Conservation (phyloP, 2,888 invertebrate genomes). For the Cerastoderma edule region DNA sequence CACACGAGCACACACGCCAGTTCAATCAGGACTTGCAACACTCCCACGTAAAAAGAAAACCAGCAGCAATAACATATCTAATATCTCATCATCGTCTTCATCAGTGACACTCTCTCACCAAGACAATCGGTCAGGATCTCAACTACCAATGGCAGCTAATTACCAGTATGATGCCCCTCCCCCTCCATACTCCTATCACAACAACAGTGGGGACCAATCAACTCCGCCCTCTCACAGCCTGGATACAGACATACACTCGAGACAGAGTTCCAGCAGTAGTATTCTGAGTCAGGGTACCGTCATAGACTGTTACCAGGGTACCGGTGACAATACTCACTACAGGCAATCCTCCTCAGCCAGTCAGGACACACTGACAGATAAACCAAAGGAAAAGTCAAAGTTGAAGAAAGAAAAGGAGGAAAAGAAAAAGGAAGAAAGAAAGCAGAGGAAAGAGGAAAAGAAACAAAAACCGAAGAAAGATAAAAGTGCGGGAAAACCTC, state of each 20-base stretch:
- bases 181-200: constrained; percentile 39
- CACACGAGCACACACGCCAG: constrained; percentile 68
- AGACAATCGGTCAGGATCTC: constrained; percentile 45
- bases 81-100: constrained; percentile 28
- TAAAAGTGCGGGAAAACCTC: constrained; percentile 60
- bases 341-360: constrained; percentile 63
- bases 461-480: constrained; percentile 57
- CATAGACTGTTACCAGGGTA: constrained; percentile 46
- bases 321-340: constrained; percentile 40
- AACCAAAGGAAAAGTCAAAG: constrained; percentile 51
- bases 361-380: constrained; percentile 57
- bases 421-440: constrained; percentile 55
- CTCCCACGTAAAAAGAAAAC: constrained; percentile 76
- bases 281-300: constrained; percentile 58
- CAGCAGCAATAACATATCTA: constrained; percentile 19
- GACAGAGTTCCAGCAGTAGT: constrained; percentile 69
- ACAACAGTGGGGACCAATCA: constrained; percentile 35
- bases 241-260: constrained; percentile 60
- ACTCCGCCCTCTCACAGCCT: constrained; percentile 51
- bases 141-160: constrained; percentile 38
- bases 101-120: constrained; percentile 36
- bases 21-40: constrained; percentile 78
- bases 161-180: constrained; percentile 40
- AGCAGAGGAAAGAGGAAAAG: constrained; percentile 51
- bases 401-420: constrained; percentile 54